Evolutionary conservation across 2,888 invertebrate genomes (phyloP), one percentile per base, ranked within the genome.

Genomic region (Drosophila fungiperda): DNA sequence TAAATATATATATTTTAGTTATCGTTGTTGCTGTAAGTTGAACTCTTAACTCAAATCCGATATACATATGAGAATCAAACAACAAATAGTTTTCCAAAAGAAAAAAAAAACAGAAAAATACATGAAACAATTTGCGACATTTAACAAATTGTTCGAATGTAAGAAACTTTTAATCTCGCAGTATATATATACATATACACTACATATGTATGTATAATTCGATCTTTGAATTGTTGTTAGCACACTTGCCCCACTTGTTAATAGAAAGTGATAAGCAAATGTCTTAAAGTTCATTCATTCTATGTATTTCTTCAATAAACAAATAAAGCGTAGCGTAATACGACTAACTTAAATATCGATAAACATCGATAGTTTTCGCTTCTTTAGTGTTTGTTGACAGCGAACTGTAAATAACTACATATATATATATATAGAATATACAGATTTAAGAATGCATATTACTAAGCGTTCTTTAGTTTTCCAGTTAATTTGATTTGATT

Each of bases 141-240:
- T 67, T 80, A 67, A 45, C 49, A 69, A 55, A 48, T 73, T 73
- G 70, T 75, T 69, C 58, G 68, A 68, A 35, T 52, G 50, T 68
- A 64, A 54, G 63, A 60, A 40, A 40, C 52, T 53, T 48, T 54
- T 68, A 29, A 38, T 48, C 23, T 29, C 26, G 52, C 59, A 29
- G 29, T 29, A 45, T 45, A 45, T 23, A 36, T 58, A 50, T 49
- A 38, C 38, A 50, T 12, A 38, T 23, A 45, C n/a, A 59, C 29
- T 11, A 58, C 48, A 45, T 40, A n/a, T n/a, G 29, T 45, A 33
- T 49, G 4, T 40, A 52, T 67, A 82, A 68, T 59, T 65, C 59
- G 59, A 67, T 76, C 42, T 82, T 67, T 72, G 59, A 79, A 74
- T 88, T 88, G 83, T 83, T 83, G 83, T 85, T 88, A 83, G 83